Conservation (phyloP, 2,888 invertebrate genomes). For the Lithophane socia region DNA sequence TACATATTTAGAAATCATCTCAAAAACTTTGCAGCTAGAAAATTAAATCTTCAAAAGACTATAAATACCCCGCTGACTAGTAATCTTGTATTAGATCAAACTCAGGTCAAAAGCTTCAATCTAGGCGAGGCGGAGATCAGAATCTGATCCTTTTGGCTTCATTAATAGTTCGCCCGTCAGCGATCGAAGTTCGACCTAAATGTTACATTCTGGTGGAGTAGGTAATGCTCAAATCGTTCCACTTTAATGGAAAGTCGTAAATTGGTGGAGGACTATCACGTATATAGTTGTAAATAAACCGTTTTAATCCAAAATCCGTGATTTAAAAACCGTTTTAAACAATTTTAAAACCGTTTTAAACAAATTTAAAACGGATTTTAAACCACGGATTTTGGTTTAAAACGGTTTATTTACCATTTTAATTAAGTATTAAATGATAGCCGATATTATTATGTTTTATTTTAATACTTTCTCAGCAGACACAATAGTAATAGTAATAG, state of each 20-base stretch:
- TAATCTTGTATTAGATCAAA: constrained; percentile 31
- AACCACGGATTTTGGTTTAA: no score
- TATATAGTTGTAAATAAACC: no score
- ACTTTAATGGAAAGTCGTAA: constrained; percentile 3
- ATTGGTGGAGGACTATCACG: not conserved
- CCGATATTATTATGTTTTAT: not conserved
- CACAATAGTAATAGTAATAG: no score
- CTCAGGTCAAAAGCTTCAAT: constrained; percentile 23
- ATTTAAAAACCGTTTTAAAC: no score
- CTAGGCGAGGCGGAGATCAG: constrained; percentile 11
- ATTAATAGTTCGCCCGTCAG: constrained; percentile 42
- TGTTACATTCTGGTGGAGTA: not conserved
- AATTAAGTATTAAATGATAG: not conserved
- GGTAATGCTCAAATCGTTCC: not conserved
- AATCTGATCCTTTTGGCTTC: constrained; percentile 47
- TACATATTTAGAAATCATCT: not conserved
- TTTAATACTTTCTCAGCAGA: not conserved
- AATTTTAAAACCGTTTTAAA: no score
- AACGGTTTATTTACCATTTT: no score
- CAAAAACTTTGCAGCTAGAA: not conserved
- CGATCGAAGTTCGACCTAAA: constrained; percentile 15
- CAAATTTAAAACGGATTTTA: no score
- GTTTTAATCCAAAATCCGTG: no score
- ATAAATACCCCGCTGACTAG: not conserved
- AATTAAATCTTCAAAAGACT: not conserved